phyloP scores from a whole-genome alignment of 2,113 vertebrate species.

The Naja naja region DNA sequence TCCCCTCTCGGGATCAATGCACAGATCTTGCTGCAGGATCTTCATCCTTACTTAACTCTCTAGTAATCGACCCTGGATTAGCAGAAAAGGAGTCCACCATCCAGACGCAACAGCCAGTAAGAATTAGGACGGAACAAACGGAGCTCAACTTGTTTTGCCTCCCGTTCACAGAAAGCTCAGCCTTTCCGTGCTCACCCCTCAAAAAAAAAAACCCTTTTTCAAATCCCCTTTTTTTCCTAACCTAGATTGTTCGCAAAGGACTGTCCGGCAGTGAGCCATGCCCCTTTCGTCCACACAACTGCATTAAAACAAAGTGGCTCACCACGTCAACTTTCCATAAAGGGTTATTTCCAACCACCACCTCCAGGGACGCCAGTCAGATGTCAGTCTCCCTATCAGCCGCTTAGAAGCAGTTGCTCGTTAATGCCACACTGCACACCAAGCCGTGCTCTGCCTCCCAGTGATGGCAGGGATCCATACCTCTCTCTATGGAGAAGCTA shows the following conservation, averaged over 20 bases:
- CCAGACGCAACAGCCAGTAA: neutral
- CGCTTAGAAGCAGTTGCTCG: neutral
- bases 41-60: neutral
- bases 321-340: too few relatives aligned
- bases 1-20: too few relatives aligned
- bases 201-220: neutral
- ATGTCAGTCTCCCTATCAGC: too few relatives aligned
- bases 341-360: too few relatives aligned
- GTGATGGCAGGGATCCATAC: slow-evolving; percentile 36
- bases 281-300: neutral
- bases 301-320: neutral
- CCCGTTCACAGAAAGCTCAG: neutral
- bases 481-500: slow-evolving; percentile 28
- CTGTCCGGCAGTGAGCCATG: too few relatives aligned
- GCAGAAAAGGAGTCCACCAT: neutral
- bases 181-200: too few relatives aligned
- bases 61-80: neutral
- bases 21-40: too few relatives aligned
- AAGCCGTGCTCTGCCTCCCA: neutral
- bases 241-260: neutral
- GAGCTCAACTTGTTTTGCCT: neutral
- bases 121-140: neutral
- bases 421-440: neutral
- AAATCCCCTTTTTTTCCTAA: too few relatives aligned
- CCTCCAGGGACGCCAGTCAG: neutral